These are phyloP conservation scores for Drosophila paucipuncta DNA, from an alignment of 2,888 invertebrate genomes.

Conservation along the genomic window DNA sequence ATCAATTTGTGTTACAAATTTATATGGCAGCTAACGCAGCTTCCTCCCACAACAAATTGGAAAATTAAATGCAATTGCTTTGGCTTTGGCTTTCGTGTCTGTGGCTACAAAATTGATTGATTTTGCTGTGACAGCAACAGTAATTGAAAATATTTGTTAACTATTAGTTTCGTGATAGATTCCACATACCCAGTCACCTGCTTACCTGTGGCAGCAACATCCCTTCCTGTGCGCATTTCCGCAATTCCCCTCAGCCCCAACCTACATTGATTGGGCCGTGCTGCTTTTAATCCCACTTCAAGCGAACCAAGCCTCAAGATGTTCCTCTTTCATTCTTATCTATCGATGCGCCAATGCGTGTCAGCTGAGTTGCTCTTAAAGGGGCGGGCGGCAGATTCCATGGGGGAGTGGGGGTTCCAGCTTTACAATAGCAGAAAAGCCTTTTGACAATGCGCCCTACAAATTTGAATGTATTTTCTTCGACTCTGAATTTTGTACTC, in stretches of 20 bases:
- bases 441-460: conserved; percentile 71
- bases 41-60: conserved; percentile 29
- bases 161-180: conserved; percentile 67
- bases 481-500: conserved; percentile 27
- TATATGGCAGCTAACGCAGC: conserved; percentile 31
- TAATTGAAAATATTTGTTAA: conserved; percentile 78
- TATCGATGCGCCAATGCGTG: conserved; percentile 76
- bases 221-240: conserved; percentile 70
- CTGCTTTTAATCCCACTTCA: conserved; percentile 69
- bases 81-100: conserved; percentile 52
- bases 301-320: conserved; percentile 59
- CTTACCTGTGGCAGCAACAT: conserved; percentile 50
- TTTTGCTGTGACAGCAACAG: conserved; percentile 80
- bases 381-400: conserved; percentile 10
- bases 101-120: conserved; percentile 73
- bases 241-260: conserved; percentile 47
- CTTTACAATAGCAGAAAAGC: conserved; percentile 61
- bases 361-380: conserved; percentile 52
- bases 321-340: conserved; percentile 62
- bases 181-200: conserved; percentile 1
- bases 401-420: conserved; percentile 28
- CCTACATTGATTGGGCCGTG: conserved; percentile 18
- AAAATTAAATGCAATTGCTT: conserved; percentile 75
- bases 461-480: conserved; percentile 62
- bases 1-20: conserved; percentile 73